Percentiles rank a stretch among this genome's conserved stretches.
Evolutionary conservation across 2,113 vertebrate species (phyloP).

Genomic region (Cyprinodon variegatus): DNA sequence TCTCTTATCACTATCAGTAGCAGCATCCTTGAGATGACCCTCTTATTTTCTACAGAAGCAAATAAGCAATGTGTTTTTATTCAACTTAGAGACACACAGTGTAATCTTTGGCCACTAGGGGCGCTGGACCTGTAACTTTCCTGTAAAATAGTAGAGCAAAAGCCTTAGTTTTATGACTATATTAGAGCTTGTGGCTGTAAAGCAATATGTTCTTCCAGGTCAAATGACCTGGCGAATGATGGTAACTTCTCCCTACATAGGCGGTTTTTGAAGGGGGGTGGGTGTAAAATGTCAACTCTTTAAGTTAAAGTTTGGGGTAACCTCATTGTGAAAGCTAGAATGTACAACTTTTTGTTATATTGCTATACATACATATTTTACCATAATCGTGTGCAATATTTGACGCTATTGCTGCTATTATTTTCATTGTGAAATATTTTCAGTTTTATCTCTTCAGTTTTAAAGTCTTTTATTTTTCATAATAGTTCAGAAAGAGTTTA

Average conservation of each 20-base stretch:
- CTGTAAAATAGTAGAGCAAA: too few species aligned
- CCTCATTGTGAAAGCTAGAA: background rate
- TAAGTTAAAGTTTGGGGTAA: background rate
- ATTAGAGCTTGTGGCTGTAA: too few species aligned
- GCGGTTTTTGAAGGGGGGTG: too few species aligned
- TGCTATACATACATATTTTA: background rate
- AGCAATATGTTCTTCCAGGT: too few species aligned
- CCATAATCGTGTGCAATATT: background rate
- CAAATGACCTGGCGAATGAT: too few species aligned
- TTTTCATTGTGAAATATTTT: background rate
- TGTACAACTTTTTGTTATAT: background rate
- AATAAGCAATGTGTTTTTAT: background rate
- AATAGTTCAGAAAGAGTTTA: slow-evolving; percentile 14
- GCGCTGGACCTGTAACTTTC: too few species aligned
- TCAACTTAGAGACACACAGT: background rate
- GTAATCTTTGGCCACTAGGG: too few species aligned
- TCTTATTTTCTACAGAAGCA: background rate
- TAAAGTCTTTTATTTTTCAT: background rate
- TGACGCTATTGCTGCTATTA: background rate
- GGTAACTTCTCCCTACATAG: too few species aligned
- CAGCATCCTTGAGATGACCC: background rate
- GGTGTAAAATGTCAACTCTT: too few species aligned
- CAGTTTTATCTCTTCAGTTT: background rate
- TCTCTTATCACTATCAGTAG: background rate
- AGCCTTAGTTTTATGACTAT: too few species aligned